Conservation (phyloP, 2,113 vertebrate species). For the Brachypodius melanocephalos region DNA sequence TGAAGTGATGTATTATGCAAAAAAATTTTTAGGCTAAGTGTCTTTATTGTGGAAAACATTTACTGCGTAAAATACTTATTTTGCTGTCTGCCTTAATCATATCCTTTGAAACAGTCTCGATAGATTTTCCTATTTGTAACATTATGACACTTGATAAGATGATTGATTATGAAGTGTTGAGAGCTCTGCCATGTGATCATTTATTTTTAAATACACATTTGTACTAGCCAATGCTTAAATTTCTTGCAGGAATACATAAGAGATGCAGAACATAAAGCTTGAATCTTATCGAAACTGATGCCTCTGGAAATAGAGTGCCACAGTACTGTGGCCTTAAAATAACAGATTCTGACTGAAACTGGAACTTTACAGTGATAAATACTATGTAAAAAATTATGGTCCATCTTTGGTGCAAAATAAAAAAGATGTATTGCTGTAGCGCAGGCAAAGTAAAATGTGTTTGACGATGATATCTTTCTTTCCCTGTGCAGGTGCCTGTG, state of each 20-base stretch:
- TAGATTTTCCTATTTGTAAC: constrained; percentile 42
- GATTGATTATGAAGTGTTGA: constrained; percentile 58
- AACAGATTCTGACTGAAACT: constrained; percentile 40
- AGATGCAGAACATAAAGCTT: constrained; percentile 27
- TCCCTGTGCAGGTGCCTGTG: constrained; percentile 88
- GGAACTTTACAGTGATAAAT: constrained; percentile 57
- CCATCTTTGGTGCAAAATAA: constrained; percentile 13
- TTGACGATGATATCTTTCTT: constrained; percentile 17
- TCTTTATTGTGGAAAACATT: constrained; percentile 21
- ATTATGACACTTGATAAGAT: constrained; percentile 51
- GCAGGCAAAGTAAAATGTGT: neutral
- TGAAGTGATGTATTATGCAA: neutral
- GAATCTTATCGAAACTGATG: constrained; percentile 47
- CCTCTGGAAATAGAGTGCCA: constrained; percentile 51
- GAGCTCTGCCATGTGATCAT: constrained; percentile 37
- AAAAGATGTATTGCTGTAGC: neutral
- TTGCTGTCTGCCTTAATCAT: constrained; percentile 50
- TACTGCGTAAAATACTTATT: constrained; percentile 40
- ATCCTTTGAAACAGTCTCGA: constrained; percentile 56
- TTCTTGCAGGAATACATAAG: constrained; percentile 24
- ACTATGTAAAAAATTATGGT: constrained; percentile 14
- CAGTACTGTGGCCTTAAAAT: constrained; percentile 45
- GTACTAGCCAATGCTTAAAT: constrained; percentile 21
- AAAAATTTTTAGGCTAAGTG: constrained; percentile 31
- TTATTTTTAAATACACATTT: constrained; percentile 68